A percentile compares a stretch with the other conserved stretches of the same genome.
These are phyloP conservation scores for Podotricha telesiphe DNA, from an alignment of 2,888 invertebrate genomes.

Conservation along the genomic window DNA sequence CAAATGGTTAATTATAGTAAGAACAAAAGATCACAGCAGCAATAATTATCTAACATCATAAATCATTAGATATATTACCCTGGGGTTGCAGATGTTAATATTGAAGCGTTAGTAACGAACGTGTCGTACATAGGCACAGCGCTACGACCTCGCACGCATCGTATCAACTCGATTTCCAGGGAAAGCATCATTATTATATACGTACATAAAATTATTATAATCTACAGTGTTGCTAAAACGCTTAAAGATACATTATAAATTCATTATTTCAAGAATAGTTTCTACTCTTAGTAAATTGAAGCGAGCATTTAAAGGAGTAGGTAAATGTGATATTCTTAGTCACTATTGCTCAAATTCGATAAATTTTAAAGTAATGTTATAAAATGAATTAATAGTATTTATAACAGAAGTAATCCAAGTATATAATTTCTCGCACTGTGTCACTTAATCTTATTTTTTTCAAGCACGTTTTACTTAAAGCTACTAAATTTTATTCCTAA, in stretches of 20 bases:
- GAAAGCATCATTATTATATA: constrained; percentile 52
- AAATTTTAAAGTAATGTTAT: background rate
- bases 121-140: constrained; percentile 46
- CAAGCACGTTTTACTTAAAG: no score
- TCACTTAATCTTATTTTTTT: no score
- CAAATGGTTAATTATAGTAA: background rate
- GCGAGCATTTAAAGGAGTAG: constrained; percentile 23
- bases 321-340: constrained; percentile 13
- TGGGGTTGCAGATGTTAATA: constrained; percentile 62
- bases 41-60: constrained; percentile 33
- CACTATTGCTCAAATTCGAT: background rate
- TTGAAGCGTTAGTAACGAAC: constrained; percentile 52
- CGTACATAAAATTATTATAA: constrained; percentile 48
- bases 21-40: constrained; percentile 21
- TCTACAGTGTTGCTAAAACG: constrained; percentile 40
- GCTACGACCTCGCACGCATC: constrained; percentile 39
- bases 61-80: constrained; percentile 45
- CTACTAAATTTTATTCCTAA: no score
- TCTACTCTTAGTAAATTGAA: constrained; percentile 31
- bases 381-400: no score
- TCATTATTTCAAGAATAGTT: constrained; percentile 40
- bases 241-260: constrained; percentile 43
- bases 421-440: no score
- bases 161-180: constrained; percentile 45
- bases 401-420: no score